A percentile compares a stretch with the other conserved stretches of the same genome.
phyloP scores from a whole-genome alignment of 1,140 invertebrate genomes.

The Eriosoma lanigerum region DNA sequence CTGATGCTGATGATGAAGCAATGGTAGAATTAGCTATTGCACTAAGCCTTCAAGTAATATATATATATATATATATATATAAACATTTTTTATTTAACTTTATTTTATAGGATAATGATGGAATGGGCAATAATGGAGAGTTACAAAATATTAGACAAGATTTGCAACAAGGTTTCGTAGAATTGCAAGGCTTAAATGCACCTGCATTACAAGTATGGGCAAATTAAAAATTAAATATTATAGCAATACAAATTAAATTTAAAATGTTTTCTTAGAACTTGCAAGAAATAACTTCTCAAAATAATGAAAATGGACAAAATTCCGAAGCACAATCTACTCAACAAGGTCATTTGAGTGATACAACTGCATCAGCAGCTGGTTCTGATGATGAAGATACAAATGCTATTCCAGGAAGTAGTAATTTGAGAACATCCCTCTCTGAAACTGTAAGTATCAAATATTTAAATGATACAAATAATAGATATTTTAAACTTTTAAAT shows the following conservation, averaged over 20 bases:
- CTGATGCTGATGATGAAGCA: slow-evolving; percentile 91
- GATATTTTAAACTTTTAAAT: too few relatives aligned
- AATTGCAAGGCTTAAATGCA: slow-evolving; percentile 56
- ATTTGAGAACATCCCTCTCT: slow-evolving; percentile 84
- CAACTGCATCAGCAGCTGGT: slow-evolving; percentile 78
- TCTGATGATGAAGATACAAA: slow-evolving; percentile 95
- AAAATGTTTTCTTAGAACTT: slow-evolving; percentile 56
- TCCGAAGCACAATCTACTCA: slow-evolving; percentile 39
- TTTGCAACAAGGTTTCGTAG: slow-evolving; percentile 60
- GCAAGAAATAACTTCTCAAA: slow-evolving; percentile 56
- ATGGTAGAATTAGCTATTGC: slow-evolving; percentile 96
- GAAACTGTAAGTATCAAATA: slow-evolving; percentile 64
- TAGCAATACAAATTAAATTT: not conserved
- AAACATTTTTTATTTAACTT: not conserved
- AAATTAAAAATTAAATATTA: not conserved
- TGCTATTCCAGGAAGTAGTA: slow-evolving; percentile 88
- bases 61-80: not conserved
- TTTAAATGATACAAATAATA: not conserved
- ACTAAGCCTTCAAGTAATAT: slow-evolving; percentile 80
- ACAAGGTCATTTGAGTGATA: slow-evolving; percentile 71
- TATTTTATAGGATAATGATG: slow-evolving; percentile 21
- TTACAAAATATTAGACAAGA: slow-evolving; percentile 56
- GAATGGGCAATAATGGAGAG: slow-evolving; percentile 51
- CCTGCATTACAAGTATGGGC: slow-evolving; percentile 15
- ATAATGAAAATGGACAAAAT: slow-evolving; percentile 50